A percentile compares a stretch with the other conserved stretches of the same genome.
These are phyloP conservation scores for Emys orbicularis DNA, from an alignment of 2,797 vertebrate genomes.

Conservation along the genomic window DNA sequence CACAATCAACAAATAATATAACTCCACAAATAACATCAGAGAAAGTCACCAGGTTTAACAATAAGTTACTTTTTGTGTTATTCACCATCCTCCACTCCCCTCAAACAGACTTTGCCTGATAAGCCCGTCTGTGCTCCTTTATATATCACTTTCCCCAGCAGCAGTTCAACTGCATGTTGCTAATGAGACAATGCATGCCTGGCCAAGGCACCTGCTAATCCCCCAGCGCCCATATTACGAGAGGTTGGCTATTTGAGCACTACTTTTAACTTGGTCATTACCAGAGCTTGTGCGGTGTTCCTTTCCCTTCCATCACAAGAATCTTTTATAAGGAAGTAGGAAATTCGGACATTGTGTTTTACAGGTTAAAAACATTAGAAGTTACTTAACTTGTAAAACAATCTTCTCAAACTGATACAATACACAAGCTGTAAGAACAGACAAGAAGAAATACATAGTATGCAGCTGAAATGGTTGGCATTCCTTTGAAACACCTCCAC, in stretches of 20 bases:
- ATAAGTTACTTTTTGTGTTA: not conserved
- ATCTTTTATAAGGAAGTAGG: too few species aligned
- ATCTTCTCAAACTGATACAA: not conserved
- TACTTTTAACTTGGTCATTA: not conserved
- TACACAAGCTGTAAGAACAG: not conserved
- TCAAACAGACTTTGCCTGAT: not conserved
- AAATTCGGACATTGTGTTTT: not conserved
- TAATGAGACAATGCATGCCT: slow-evolving; percentile 3
- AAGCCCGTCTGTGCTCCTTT: not conserved
- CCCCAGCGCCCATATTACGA: not conserved
- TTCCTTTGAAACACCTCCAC: not conserved
- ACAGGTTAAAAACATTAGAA: not conserved
- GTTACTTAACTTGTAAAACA: not conserved
- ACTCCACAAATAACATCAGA: not conserved
- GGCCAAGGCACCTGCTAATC: not conserved
- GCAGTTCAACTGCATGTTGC: not conserved
- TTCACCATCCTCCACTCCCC: not conserved
- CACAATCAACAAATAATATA: not conserved
- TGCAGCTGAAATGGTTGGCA: not conserved
- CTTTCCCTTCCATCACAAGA: not conserved
- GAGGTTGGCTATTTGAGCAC: not conserved
- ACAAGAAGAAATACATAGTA: not conserved
- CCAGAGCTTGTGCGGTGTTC: not conserved
- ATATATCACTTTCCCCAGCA: not conserved
- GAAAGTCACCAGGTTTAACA: not conserved